Evolutionary conservation across 2,113 vertebrate species (phyloP), one percentile per base, ranked within the genome.

Genomic region (Phrynocephalus versicolor): DNA sequence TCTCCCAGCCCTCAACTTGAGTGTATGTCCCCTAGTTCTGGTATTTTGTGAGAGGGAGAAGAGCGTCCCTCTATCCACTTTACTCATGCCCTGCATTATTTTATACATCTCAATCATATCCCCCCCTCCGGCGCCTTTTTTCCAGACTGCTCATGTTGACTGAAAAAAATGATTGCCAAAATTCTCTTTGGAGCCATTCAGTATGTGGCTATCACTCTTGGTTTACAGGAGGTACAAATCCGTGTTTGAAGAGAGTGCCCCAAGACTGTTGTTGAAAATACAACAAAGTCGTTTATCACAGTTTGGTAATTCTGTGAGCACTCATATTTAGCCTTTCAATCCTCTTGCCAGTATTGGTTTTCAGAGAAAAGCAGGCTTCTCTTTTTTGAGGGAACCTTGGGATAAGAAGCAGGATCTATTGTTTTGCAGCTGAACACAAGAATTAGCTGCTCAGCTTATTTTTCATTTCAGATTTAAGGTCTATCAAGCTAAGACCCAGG

Each of bases 401-500:
- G 21, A 70, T n/a, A 64, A 69, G 5, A 37, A 37, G 15, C 2
- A 51, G 80, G 35, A 51, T 39, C 8, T 37, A 64, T 18, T 12
- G 27, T 41, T 1, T 77, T 37, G 79, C 37, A 57, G 0, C 0
- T 6, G 33, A 60, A 64, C 2, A 35, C 23, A 79, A 30, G 35
- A 64, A 79, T 65, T 73, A 83, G 69, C 74, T 81, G 6, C 51
- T 23, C 60, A 10, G 57, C 41, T 55, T 16, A 70, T 21, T 25
- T 57, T 84, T 90, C 81, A 78, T 69, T 83, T 89, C 10, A 58
- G 60, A 86, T 73, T 72, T 74, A 67, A 74, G 3, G 15, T 23
- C 78, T 30, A 92, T 37, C 79, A 91, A 75, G 6, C 33, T 19
- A 3, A 1, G 27, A 1, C 58, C 51, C 70, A 13, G 71, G 57